A percentile compares a stretch with the other conserved stretches of the same genome.
These are phyloP conservation scores for Ciona savignyi DNA, from an alignment of 23 tunicate species.

Conservation along the genomic window DNA sequence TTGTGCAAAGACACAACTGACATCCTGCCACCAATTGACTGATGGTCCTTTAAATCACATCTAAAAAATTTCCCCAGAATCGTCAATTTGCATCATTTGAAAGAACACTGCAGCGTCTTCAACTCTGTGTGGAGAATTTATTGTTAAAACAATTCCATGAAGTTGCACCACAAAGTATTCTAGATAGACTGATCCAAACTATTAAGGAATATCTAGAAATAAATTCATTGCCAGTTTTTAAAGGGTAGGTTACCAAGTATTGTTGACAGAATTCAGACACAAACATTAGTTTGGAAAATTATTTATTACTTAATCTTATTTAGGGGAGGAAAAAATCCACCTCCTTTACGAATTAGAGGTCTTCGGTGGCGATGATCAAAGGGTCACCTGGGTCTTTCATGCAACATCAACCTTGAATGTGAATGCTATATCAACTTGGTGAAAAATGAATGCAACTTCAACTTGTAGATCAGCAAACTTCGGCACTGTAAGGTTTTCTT, in stretches of 20 bases:
- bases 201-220: slow-evolving; percentile 52
- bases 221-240: slow-evolving; percentile 57
- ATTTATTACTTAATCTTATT: not conserved
- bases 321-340: slow-evolving; percentile 91
- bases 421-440: too few species aligned
- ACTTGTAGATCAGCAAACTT: too few species aligned
- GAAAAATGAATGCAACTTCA: too few species aligned
- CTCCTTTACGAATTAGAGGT: slow-evolving; percentile 84
- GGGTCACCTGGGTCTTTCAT: too few species aligned
- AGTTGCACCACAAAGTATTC: slow-evolving; percentile 36
- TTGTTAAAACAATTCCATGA: slow-evolving; percentile 94
- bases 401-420: too few species aligned
- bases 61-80: slow-evolving; percentile 23
- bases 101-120: slow-evolving; percentile 77
- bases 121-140: slow-evolving; percentile 68
- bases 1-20: too few species aligned
- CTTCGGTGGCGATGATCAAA: slow-evolving; percentile 67
- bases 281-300: too few species aligned
- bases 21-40: too few species aligned
- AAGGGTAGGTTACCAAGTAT: too few species aligned
- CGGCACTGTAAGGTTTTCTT: too few species aligned
- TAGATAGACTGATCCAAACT: slow-evolving; percentile 21
- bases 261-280: too few species aligned
- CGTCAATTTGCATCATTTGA: slow-evolving; percentile 50
- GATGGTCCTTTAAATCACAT: not conserved